Percentiles rank a stretch among this genome's conserved stretches.
These are phyloP conservation scores for Albula glossodonta DNA, from an alignment of 2,113 vertebrate species.

Conservation along the genomic window DNA sequence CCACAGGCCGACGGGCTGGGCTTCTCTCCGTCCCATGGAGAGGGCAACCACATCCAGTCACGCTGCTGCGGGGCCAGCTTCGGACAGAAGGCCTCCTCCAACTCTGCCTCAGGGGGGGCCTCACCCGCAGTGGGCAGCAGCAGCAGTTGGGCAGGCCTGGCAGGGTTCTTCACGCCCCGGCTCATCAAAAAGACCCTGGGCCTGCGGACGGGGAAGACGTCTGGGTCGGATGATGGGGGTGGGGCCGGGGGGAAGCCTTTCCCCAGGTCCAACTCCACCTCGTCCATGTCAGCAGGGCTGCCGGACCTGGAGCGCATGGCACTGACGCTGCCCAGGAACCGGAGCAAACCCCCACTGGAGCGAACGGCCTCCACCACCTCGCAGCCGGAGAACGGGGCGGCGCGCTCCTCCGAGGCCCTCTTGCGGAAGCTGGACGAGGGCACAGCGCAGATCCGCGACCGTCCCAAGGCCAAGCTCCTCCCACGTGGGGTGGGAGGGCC, in stretches of 20 bases:
- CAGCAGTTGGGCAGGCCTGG: conserved; percentile 90
- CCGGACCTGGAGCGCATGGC: conserved; percentile 96
- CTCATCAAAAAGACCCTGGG: conserved; percentile 98
- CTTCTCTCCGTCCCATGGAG: conserved; percentile 83
- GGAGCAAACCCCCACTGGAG: conserved; percentile 90
- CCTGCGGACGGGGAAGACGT: conserved; percentile 85
- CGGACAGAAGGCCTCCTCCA: conserved; percentile 81
- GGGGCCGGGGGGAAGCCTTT: conserved; percentile 82
- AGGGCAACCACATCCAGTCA: conserved; percentile 76
- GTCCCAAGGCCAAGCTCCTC: conserved; percentile 92
- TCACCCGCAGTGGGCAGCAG: conserved; percentile 73
- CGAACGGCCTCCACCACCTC: conserved; percentile 88
- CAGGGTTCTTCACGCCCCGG: conserved; percentile 96
- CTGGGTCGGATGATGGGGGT: conserved; percentile 76
- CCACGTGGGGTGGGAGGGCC: conserved; percentile 72
- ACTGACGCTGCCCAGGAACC: conserved; percentile 95
- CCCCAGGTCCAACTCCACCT: conserved; percentile 97
- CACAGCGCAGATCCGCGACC: conserved; percentile 83
- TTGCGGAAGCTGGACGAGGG: conserved; percentile 86
- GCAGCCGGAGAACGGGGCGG: conserved; percentile 85
- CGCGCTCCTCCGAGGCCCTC: conserved; percentile 70
- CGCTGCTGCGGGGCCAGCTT: conserved; percentile 89
- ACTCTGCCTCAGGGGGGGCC: conserved; percentile 55
- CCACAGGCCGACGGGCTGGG: conserved; percentile 79
- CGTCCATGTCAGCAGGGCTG: conserved; percentile 95